Percentiles rank a stretch among this genome's conserved stretches.
Evolutionary conservation across 2,888 invertebrate genomes (phyloP).

Genomic region (Drosophila lutescens): DNA sequence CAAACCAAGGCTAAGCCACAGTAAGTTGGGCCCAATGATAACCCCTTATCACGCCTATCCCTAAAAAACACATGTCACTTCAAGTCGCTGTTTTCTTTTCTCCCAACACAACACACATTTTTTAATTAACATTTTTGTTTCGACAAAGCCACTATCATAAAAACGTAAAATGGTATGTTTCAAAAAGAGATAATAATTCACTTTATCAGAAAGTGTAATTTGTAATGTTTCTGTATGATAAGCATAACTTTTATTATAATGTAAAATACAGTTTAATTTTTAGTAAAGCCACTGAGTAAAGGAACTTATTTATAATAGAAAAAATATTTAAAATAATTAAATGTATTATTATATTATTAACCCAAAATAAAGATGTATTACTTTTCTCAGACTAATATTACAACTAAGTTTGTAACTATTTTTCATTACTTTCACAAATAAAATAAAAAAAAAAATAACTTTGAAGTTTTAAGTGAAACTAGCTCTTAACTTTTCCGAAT

Average conservation of each 20-base stretch:
- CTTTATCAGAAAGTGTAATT: too few species aligned
- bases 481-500: background rate
- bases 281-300: too few species aligned
- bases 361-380: too few species aligned
- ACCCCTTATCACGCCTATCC: conserved; percentile 1
- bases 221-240: too few species aligned
- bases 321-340: too few species aligned
- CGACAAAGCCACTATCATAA: background rate
- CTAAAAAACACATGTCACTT: conserved; percentile 3
- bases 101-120: background rate
- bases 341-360: too few species aligned
- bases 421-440: too few species aligned
- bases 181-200: background rate
- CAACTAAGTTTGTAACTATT: too few species aligned
- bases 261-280: too few species aligned
- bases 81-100: conserved; percentile 3
- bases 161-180: background rate
- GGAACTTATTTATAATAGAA: too few species aligned
- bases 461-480: background rate
- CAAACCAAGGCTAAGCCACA: conserved; percentile 7
- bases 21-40: background rate
- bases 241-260: too few species aligned
- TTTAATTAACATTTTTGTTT: background rate
- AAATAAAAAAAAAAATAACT: background rate
- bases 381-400: too few species aligned